Percentiles rank a stretch among this genome's conserved stretches.
Conservation (phyloP, 2,888 invertebrate genomes). For the Falcaria lacertinaria region DNA sequence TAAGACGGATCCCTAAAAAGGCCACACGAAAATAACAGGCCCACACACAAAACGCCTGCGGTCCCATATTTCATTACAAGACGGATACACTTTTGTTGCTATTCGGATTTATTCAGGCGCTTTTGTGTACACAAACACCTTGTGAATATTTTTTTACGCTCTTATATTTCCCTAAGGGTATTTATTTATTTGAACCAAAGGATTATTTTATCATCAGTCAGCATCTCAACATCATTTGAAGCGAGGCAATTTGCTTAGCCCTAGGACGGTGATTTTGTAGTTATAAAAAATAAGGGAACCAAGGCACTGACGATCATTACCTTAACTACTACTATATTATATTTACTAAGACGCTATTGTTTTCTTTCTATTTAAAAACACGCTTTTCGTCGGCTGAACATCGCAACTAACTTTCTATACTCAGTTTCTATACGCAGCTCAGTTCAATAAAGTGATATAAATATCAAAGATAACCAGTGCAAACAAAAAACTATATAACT, state of each 20-base stretch:
- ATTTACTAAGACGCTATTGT: too few species aligned
- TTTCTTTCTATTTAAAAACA: too few species aligned
- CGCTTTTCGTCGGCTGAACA: constrained; percentile 1
- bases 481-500: constrained; percentile 22
- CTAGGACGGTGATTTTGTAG: too few species aligned
- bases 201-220: neutral
- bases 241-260: too few species aligned
- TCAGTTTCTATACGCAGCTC: constrained; percentile 3
- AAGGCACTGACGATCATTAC: too few species aligned
- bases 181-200: neutral
- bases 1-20: constrained; percentile 14
- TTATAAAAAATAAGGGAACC: too few species aligned
- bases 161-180: constrained; percentile 12
- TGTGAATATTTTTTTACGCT: constrained; percentile 22
- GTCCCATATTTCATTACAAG: constrained; percentile 43
- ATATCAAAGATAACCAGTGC: constrained; percentile 32
- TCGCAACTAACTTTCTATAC: constrained; percentile 4
- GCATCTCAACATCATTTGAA: neutral
- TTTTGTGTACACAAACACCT: constrained; percentile 33
- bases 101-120: constrained; percentile 39
- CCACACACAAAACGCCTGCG: constrained; percentile 36
- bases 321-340: too few species aligned
- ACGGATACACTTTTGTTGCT: constrained; percentile 34
- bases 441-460: constrained; percentile 3
- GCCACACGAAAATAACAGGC: constrained; percentile 20